Base-by-base conservation (phyloP, 2,888 invertebrate species). In the Brachyptera putata region DNA sequence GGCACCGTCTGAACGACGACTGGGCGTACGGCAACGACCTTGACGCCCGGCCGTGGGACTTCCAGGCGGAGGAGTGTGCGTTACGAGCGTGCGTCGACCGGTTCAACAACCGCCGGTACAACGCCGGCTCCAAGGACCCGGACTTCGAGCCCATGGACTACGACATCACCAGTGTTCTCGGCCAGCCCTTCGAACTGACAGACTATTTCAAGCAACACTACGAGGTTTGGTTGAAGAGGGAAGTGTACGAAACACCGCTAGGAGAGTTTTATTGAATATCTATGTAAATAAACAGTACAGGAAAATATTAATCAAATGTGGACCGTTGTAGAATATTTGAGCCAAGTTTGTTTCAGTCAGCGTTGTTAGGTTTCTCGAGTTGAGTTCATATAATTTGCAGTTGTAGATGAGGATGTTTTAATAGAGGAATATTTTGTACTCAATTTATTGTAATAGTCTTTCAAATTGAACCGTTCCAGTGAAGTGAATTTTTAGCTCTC, bases 21-120 rank as follows among this genome's bases (percentile, higher is more conserved):
- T 99, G 99, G 99, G 99, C 99, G 2, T 99, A 92, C 79, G 98
- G 98, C 57, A 99, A 99, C 79, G 91, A 97, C 79, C 84, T 97
- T 69, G 96, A 98, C 77, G 96, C 96, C 0, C 82, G 95, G 63
- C 97, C 97, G 0, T 97, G 96, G 96, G 97, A 99, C 74, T 98
- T 94, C 69, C 83, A 62, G 77, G 94, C 92, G 30, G 98, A 99
- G 74, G 99, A 99, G 73, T 95, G 95, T 74, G 89, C 94, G 11
- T 77, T 99, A 61, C 83, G 97, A 63, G 88, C 91, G 0, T 92
- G 91, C 66, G 97, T 99, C 1, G 98, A 99, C 77, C 84, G 94
- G 62, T 99, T 99, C 71, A 98, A 99, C 75, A 87, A 89, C 71
- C 83, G 98, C 65, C 98, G 99, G 73, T 84, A 84, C 22, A 78